Conservation (phyloP, 2,888 invertebrate genomes). For the Andrena hattorfiana region DNA sequence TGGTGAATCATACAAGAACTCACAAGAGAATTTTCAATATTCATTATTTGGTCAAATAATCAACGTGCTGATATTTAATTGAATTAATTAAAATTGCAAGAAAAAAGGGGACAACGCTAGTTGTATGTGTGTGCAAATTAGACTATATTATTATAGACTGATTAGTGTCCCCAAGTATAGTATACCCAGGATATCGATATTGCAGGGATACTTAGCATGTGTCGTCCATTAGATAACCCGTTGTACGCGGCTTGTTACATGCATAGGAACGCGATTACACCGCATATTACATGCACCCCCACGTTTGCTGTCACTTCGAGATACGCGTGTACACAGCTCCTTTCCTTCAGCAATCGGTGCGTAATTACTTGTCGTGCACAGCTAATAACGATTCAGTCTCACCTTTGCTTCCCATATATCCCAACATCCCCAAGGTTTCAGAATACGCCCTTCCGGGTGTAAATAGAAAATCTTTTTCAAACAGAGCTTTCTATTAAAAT, state of each 20-base stretch:
- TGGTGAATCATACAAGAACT: too few relatives aligned
- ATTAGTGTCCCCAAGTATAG: conserved; percentile 16
- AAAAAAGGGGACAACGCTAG: not conserved
- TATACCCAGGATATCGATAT: conserved; percentile 26
- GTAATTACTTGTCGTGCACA: conserved; percentile 40
- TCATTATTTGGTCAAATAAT: too few relatives aligned
- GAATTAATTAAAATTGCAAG: conserved; percentile 11
- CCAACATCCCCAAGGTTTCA: too few relatives aligned
- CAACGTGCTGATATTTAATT: not conserved
- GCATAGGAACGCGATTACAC: conserved; percentile 70
- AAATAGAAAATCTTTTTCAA: too few relatives aligned
- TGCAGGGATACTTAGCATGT: conserved; percentile 61
- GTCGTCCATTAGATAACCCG: conserved; percentile 70
- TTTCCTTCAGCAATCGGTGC: conserved; percentile 49
- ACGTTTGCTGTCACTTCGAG: conserved; percentile 31
- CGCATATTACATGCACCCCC: conserved; percentile 63
- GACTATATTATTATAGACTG: too few relatives aligned
- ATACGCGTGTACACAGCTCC: conserved; percentile 24
- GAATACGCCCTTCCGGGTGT: too few relatives aligned
- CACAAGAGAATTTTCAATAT: too few relatives aligned
- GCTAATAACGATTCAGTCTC: conserved; percentile 48
- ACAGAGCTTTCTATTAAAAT: too few relatives aligned
- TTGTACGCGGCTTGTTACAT: conserved; percentile 55
- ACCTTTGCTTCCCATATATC: conserved; percentile 32
- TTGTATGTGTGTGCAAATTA: conserved; percentile 3